Percentiles rank a stretch among this genome's conserved stretches.
These are phyloP conservation scores for Drosophila suboccidentalis DNA, from an alignment of 2,888 invertebrate genomes.

Conservation along the genomic window DNA sequence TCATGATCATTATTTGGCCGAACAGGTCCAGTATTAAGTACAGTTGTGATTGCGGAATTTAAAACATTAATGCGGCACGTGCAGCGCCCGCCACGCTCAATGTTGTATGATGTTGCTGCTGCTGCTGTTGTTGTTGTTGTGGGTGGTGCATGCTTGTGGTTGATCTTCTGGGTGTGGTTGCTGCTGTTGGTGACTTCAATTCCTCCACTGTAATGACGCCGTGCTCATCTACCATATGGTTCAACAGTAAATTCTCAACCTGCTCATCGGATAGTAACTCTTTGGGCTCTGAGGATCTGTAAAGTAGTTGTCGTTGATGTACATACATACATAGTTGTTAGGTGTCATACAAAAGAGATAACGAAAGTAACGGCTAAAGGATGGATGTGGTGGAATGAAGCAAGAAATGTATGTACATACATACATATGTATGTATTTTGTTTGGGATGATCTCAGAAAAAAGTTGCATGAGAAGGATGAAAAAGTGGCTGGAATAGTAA, in stretches of 20 bases:
- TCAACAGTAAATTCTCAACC: constrained; percentile 85
- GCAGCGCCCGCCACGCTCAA: constrained; percentile 58
- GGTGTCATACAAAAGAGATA: constrained; percentile 35
- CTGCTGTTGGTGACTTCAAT: constrained; percentile 76
- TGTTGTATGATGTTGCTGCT: constrained; percentile 33
- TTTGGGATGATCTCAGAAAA: too few species aligned
- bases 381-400: background rate
- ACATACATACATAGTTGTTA: constrained; percentile 13
- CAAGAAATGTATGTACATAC: background rate
- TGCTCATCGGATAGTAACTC: constrained; percentile 85
- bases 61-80: constrained; percentile 65
- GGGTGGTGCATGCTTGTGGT: constrained; percentile 54
- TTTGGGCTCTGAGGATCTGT: constrained; percentile 84
- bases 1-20: constrained; percentile 12
- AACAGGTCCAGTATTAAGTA: constrained; percentile 12
- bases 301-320: constrained; percentile 61
- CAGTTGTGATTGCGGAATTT: constrained; percentile 20
- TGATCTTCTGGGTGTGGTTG: constrained; percentile 42
- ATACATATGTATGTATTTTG: too few species aligned
- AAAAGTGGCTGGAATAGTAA: too few species aligned
- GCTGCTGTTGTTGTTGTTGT: constrained; percentile 47
- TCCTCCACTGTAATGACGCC: constrained; percentile 83
- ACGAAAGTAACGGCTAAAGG: constrained; percentile 26
- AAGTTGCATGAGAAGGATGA: too few species aligned
- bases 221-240: constrained; percentile 83